A percentile compares a stretch with the other conserved stretches of the same genome.
Conservation (phyloP, 2,113 vertebrate species). For the Deroptyus accipitrinus region DNA sequence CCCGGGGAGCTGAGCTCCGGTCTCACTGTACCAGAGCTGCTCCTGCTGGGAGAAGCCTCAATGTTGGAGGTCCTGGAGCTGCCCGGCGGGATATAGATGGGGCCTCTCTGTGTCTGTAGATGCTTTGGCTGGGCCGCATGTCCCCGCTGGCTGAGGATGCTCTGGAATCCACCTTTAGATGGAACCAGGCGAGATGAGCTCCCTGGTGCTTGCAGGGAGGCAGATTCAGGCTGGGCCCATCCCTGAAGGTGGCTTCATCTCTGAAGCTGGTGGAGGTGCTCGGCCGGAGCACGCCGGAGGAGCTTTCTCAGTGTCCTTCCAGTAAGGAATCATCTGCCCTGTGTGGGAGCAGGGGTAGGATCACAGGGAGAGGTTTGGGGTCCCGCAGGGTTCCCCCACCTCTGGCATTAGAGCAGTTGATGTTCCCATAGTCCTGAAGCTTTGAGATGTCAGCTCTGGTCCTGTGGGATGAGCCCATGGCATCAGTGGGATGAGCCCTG, state of each 20-base stretch:
- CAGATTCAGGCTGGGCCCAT: background rate
- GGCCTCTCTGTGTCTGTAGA: background rate
- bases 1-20: background rate
- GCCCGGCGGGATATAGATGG: background rate
- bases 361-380: background rate
- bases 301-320: background rate
- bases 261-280: background rate
- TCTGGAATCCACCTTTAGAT: background rate
- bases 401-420: background rate
- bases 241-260: background rate
- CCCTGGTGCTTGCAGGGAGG: background rate
- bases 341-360: background rate
- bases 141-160: background rate
- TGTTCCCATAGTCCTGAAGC: background rate
- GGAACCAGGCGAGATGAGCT: background rate
- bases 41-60: background rate
- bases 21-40: background rate
- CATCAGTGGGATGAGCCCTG: background rate
- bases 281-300: background rate
- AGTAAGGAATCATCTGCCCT: background rate
- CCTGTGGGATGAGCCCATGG: background rate
- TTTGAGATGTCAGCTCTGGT: fast-evolving
- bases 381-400: background rate
- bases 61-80: fast-evolving
- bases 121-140: background rate